Conservation (phyloP, 2,888 invertebrate species). For the Leptothorax acervorum region DNA sequence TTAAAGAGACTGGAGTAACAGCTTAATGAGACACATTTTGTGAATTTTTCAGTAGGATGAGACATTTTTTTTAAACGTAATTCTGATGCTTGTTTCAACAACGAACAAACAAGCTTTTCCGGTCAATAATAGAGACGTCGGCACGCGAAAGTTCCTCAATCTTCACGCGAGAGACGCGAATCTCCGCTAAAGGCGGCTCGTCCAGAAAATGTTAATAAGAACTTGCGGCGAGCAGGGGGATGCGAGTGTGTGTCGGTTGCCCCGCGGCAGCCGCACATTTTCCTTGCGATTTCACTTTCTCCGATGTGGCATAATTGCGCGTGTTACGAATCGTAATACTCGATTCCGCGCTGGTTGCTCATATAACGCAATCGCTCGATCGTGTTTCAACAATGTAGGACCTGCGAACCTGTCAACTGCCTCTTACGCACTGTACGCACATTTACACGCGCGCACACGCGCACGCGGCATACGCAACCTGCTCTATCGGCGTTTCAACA, state of each 20-base stretch:
- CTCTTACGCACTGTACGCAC: neutral
- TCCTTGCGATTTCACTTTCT: slow-evolving; percentile 79
- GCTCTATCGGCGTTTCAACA: neutral
- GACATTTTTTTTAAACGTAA: neutral
- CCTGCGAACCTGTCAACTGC: neutral
- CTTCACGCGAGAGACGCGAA: neutral
- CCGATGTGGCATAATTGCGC: slow-evolving; percentile 72
- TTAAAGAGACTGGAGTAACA: neutral
- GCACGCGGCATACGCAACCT: neutral
- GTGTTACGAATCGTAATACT: slow-evolving; percentile 76
- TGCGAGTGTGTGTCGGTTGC: neutral
- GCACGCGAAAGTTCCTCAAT: neutral
- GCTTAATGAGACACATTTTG: neutral
- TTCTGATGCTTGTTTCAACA: neutral
- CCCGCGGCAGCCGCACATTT: slow-evolving; percentile 62
- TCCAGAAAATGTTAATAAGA: slow-evolving; percentile 36
- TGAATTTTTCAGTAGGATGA: neutral
- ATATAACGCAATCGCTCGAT: slow-evolving; percentile 30
- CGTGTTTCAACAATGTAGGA: slow-evolving; percentile 28
- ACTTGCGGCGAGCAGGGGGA: neutral
- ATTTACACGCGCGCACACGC: neutral
- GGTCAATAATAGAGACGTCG: neutral
- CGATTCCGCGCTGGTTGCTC: slow-evolving; percentile 26
- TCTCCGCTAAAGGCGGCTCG: neutral
- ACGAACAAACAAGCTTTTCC: neutral